Percentiles rank a stretch among this genome's conserved stretches.
These are phyloP conservation scores for Trogon surrucura DNA, from an alignment of 2,113 vertebrate species.

Conservation along the genomic window DNA sequence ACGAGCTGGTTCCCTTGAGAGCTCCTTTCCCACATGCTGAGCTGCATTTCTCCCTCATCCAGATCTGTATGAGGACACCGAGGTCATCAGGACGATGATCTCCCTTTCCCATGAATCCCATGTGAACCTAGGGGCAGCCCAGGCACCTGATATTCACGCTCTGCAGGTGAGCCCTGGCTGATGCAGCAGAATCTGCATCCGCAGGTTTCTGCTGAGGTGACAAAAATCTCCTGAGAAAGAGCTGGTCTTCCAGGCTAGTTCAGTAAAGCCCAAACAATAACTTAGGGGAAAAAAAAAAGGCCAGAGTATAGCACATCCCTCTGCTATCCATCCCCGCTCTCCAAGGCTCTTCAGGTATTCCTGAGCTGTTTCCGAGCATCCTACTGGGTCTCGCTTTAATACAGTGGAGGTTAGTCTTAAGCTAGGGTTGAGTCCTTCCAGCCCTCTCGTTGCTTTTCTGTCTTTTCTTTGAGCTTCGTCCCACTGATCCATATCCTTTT, in stretches of 20 bases:
- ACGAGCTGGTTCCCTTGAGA: constrained; percentile 27
- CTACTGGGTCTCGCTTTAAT: neutral
- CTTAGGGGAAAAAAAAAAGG: neutral
- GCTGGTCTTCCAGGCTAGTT: constrained; percentile 13
- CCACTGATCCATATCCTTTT: neutral
- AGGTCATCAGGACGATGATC: constrained; percentile 49
- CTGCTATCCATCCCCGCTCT: neutral
- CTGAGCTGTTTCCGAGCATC: neutral
- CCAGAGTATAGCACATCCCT: neutral
- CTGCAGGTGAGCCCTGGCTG: constrained; percentile 48
- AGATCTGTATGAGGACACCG: neutral
- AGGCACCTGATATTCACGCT: constrained; percentile 52
- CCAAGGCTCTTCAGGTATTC: neutral
- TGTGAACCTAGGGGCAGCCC: constrained; percentile 46
- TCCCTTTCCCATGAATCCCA: constrained; percentile 40
- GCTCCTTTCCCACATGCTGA: constrained; percentile 43
- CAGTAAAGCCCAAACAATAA: neutral
- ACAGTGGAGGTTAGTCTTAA: neutral
- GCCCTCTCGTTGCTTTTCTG: neutral
- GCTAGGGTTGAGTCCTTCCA: neutral
- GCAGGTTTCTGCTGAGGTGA: constrained; percentile 49
- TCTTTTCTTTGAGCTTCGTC: neutral
- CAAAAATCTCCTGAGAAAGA: constrained; percentile 38
- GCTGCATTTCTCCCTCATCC: constrained; percentile 47
- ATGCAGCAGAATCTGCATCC: constrained; percentile 47